Base-by-base conservation (phyloP, 2,888 invertebrate genomes). In the Pedicia rivosa region DNA sequence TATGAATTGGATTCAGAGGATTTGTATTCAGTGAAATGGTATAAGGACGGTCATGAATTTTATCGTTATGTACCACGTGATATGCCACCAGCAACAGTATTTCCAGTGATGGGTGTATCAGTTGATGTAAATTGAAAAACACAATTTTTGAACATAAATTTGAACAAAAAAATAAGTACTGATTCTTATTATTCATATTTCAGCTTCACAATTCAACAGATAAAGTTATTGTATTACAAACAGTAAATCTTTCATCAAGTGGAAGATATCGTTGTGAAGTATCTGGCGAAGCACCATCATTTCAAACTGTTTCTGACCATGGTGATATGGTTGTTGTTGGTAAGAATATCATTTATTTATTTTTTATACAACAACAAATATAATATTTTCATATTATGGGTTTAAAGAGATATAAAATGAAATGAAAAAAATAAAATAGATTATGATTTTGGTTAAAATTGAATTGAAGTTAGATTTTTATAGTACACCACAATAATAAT, bases 11-110 rank as follows among this genome's bases (percentile, higher is more conserved):
- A 84, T 48, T 75, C 74, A 4, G 86, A 87, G 57, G 73, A 74
- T 35, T 67, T 87, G 33, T 88, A 87, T 62, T 84, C 86, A 24
- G 86, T 87, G 50, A 87, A 87, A 64, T 88, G 87, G 87, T 87
- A 87, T 66, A 87, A 86, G 57, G 84, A 86, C 56, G 86, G 84
- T 46, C 75, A 80, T 58, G 87, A 87, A 64, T 86, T 87, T 66
- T 87, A 82, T 66, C 70, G 87, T 43, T 86, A 77, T 61, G 80
- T 86, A 46, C 87, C 87, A 14, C 67, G 78, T 37, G 84, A 87
- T 58, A 70, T 69, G 53, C 86, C 87, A 40, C 81, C 82, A 2
- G 74, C 78, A 27, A 77, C 82, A 59, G 74, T 78, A 50, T 86
- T 87, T 57, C 67, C 71, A 36, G 63, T 83, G 47, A 79, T 80